A percentile compares a stretch with the other conserved stretches of the same genome.
phyloP scores from a whole-genome alignment of 2,888 invertebrate genomes.

The Lysandra coridon region DNA sequence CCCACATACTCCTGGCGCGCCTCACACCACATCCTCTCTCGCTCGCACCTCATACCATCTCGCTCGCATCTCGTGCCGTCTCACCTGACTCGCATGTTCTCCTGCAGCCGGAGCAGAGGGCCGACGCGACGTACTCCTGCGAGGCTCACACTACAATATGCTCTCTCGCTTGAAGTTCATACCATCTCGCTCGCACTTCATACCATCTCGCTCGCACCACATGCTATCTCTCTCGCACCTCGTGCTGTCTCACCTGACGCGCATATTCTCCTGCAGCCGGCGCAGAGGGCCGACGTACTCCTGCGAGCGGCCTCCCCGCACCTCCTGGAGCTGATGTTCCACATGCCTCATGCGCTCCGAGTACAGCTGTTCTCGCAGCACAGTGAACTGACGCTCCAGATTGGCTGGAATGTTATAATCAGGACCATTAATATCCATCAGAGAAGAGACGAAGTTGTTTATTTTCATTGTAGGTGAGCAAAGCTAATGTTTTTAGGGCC shows the following conservation, averaged over 20 bases:
- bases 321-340: slow-evolving; percentile 91
- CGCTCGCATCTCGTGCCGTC: not conserved
- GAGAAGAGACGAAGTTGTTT: too few species aligned
- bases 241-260: slow-evolving; percentile 61
- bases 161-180: not conserved
- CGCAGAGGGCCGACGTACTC: slow-evolving; percentile 94
- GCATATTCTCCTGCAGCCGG: slow-evolving; percentile 92
- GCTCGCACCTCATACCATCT: not conserved
- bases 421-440: not conserved
- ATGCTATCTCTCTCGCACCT: not conserved
- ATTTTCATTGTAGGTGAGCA: too few species aligned
- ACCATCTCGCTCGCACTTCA: too few species aligned
- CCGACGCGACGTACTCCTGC: slow-evolving; percentile 91
- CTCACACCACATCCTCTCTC: not conserved
- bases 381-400: slow-evolving; percentile 92
- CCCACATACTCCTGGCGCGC: too few species aligned
- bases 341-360: slow-evolving; percentile 89
- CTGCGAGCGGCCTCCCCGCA: slow-evolving; percentile 90
- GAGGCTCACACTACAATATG: slow-evolving; percentile 90
- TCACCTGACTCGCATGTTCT: slow-evolving; percentile 86
- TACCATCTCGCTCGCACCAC: not conserved
- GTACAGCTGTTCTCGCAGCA: slow-evolving; percentile 93
- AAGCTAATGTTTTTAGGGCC: too few species aligned
- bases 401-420: slow-evolving; percentile 78
- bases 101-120: slow-evolving; percentile 91